phyloP scores from a whole-genome alignment of 2,797 vertebrate species.

The Paratrypauchen microcephalus region DNA sequence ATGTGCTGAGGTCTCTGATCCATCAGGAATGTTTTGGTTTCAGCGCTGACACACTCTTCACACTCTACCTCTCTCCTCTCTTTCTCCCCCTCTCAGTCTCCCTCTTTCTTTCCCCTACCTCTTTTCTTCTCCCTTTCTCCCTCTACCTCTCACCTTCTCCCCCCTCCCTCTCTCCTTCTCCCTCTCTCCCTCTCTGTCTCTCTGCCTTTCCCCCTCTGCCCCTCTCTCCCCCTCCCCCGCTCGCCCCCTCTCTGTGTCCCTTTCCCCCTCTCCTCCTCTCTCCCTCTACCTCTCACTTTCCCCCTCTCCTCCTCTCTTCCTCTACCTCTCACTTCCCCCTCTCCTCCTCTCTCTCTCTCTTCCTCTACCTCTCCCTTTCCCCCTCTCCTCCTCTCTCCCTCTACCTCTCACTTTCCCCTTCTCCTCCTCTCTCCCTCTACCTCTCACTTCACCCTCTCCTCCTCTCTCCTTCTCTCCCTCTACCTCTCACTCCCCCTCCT shows the following conservation, averaged over 20 bases:
- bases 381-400: background rate
- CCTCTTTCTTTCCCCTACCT: background rate
- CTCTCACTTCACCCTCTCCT: slow-evolving; percentile 9
- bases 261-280: background rate
- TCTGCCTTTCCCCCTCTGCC: no score
- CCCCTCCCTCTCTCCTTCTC: background rate
- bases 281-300: background rate
- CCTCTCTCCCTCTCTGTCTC: background rate
- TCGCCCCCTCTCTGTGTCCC: background rate
- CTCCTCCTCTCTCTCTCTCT: no score
- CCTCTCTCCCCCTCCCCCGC: no score
- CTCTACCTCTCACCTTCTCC: slow-evolving; percentile 2
- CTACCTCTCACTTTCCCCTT: background rate
- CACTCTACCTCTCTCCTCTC: background rate
- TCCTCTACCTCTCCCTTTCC: background rate
- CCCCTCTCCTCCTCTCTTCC: slow-evolving; percentile 16
- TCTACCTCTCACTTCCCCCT: background rate
- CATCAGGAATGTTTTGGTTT: slow-evolving; percentile 64
- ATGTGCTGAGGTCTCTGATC: slow-evolving; percentile 53
- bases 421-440: background rate
- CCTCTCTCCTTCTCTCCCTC: background rate
- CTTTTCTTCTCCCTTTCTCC: background rate
- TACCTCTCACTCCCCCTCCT: background rate
- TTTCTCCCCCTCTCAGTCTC: background rate
- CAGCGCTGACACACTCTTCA: slow-evolving; percentile 55